phyloP scores from a whole-genome alignment of 2,113 vertebrate species.

The Dendrocopos noguchii region DNA sequence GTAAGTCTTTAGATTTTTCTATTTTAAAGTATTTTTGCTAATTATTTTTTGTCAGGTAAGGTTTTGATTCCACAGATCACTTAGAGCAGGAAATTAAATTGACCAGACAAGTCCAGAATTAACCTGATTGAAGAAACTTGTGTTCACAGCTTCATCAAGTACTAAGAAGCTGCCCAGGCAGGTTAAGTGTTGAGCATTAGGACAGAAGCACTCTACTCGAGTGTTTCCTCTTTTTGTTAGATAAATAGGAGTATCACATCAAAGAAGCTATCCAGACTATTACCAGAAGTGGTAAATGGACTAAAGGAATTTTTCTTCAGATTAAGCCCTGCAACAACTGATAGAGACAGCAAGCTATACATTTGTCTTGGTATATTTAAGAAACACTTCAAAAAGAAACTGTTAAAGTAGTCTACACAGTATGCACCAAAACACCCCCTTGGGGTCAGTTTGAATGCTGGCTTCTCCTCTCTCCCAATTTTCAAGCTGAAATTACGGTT shows the following conservation, averaged over 20 bases:
- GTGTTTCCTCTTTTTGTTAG: not conserved
- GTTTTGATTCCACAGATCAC: not conserved
- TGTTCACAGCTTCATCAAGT: not conserved
- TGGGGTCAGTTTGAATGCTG: not conserved
- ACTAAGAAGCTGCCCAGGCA: not conserved
- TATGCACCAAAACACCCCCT: not conserved
- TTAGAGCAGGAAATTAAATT: not conserved
- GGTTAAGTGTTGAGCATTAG: not conserved
- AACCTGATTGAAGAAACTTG: not conserved
- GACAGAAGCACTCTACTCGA: not conserved
- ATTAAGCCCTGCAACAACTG: not conserved
- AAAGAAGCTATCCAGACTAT: not conserved
- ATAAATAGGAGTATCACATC: not conserved
- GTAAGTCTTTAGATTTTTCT: not conserved
- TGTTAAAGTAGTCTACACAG: not conserved
- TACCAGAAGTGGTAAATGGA: not conserved
- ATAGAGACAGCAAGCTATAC: not conserved
- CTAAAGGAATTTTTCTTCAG: not conserved
- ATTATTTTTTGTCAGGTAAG: not conserved
- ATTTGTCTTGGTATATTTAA: not conserved
- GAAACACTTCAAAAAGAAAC: not conserved
- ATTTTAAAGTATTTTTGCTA: not conserved
- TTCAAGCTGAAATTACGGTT: not conserved
- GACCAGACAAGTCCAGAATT: not conserved
- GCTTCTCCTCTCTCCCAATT: not conserved